A percentile compares a stretch with the other conserved stretches of the same genome.
phyloP scores from a whole-genome alignment of 2,113 vertebrate genomes.

The Epinephelus cyanopodus region DNA sequence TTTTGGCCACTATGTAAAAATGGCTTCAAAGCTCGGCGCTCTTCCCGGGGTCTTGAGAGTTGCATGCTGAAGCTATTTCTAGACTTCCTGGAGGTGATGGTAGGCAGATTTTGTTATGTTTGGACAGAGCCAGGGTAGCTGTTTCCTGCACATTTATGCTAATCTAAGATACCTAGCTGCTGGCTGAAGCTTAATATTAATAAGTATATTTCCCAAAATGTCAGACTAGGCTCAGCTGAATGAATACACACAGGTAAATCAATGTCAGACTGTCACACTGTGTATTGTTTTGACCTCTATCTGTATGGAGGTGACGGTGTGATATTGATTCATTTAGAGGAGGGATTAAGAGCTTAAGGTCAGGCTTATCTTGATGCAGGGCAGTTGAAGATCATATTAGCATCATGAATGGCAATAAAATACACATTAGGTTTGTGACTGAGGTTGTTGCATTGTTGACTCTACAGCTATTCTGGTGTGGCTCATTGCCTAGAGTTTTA shows the following conservation, averaged over 20 bases:
- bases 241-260: background rate
- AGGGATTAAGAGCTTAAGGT: background rate
- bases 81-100: background rate
- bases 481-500: slow-evolving; percentile 7
- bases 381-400: slow-evolving; percentile 29
- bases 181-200: background rate
- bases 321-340: slow-evolving; percentile 36
- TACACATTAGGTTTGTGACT: background rate
- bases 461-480: slow-evolving; percentile 5
- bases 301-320: slow-evolving; percentile 3
- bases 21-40: too few species aligned
- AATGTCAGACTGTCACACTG: background rate
- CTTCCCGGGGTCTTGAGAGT: too few species aligned
- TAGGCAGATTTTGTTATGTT: too few species aligned
- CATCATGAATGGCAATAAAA: background rate
- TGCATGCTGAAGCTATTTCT: background rate
- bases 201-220: background rate
- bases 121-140: background rate
- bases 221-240: background rate
- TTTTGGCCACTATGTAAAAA: too few species aligned
- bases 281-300: slow-evolving; percentile 11
- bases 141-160: background rate
- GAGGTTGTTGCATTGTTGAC: background rate
- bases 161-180: background rate
- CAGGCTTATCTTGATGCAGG: background rate